Percentiles rank a stretch among this genome's conserved stretches.
phyloP scores from a whole-genome alignment of 2,113 vertebrate genomes.

The Bettongia penicillata region DNA sequence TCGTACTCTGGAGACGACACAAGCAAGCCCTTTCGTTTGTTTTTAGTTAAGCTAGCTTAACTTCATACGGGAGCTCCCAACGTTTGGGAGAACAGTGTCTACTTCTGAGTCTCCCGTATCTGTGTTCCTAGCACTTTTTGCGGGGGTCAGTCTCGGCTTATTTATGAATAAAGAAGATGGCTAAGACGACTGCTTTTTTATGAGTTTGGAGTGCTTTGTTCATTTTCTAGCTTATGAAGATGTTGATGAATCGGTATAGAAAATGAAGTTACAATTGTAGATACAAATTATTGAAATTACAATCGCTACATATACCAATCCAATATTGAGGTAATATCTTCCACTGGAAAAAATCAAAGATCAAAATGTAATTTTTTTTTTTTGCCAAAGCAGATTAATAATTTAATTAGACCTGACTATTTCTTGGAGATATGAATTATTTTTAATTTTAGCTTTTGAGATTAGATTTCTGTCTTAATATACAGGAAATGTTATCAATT shows the following conservation, averaged over 20 bases:
- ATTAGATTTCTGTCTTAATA: conserved; percentile 27
- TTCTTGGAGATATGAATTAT: not conserved
- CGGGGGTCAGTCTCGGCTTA: not conserved
- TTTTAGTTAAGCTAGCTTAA: not conserved
- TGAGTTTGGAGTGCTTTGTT: conserved; percentile 18
- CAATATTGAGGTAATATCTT: not conserved
- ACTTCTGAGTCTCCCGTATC: not conserved
- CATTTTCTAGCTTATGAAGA: conserved; percentile 28
- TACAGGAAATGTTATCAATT: not conserved
- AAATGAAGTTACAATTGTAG: not conserved
- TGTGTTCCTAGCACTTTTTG: not conserved
- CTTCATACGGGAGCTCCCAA: not conserved
- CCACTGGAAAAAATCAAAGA: conserved; percentile 23
- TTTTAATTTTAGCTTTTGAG: conserved; percentile 15
- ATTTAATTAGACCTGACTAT: not conserved
- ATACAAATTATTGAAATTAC: conserved; percentile 17
- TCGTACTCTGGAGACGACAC: not conserved
- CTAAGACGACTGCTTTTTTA: conserved; percentile 1
- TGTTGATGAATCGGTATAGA: not conserved
- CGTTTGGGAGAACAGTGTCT: not conserved
- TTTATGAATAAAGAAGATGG: not conserved
- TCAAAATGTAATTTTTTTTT: not conserved
- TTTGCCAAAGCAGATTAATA: not conserved
- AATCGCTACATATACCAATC: not conserved
- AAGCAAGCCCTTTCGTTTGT: not conserved